A percentile compares a stretch with the other conserved stretches of the same genome.
These are phyloP conservation scores for Sebastes ruberrimus DNA, from an alignment of 2,797 vertebrate genomes.

Conservation along the genomic window DNA sequence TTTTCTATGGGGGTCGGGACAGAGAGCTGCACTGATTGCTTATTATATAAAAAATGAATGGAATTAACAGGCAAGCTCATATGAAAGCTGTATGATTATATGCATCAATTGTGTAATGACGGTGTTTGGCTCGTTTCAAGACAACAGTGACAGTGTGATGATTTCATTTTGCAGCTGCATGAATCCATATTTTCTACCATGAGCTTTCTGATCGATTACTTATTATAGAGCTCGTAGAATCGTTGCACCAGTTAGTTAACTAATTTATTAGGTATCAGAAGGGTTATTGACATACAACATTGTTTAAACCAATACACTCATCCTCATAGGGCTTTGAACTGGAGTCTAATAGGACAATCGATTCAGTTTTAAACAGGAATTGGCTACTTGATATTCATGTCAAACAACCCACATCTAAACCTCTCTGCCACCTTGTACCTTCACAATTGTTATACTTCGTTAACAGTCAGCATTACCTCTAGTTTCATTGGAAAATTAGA, in stretches of 20 bases:
- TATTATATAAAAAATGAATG: conserved; percentile 51
- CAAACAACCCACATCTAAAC: background rate
- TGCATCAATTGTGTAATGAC: background rate
- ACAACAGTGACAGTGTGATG: background rate
- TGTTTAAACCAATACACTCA: background rate
- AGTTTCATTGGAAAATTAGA: background rate
- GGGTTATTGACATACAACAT: background rate
- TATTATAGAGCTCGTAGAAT: background rate
- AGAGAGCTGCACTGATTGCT: conserved; percentile 50
- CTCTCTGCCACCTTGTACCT: background rate
- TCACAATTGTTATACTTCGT: background rate
- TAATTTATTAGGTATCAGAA: background rate
- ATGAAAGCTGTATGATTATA: background rate
- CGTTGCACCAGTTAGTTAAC: background rate
- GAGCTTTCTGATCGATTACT: background rate
- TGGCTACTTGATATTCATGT: background rate
- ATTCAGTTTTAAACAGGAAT: background rate
- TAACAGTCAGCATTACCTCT: background rate
- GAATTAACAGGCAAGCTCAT: conserved; percentile 30
- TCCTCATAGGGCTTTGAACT: background rate
- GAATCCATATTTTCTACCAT: background rate
- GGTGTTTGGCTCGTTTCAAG: background rate
- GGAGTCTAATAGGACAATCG: background rate
- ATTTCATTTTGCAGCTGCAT: conserved; percentile 1
- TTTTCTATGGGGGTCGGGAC: conserved; percentile 38